Percentiles rank a stretch among this genome's conserved stretches.
These are phyloP conservation scores for Xiphorhynchus erythropygius DNA, from an alignment of 2,797 vertebrate species.

Conservation along the genomic window DNA sequence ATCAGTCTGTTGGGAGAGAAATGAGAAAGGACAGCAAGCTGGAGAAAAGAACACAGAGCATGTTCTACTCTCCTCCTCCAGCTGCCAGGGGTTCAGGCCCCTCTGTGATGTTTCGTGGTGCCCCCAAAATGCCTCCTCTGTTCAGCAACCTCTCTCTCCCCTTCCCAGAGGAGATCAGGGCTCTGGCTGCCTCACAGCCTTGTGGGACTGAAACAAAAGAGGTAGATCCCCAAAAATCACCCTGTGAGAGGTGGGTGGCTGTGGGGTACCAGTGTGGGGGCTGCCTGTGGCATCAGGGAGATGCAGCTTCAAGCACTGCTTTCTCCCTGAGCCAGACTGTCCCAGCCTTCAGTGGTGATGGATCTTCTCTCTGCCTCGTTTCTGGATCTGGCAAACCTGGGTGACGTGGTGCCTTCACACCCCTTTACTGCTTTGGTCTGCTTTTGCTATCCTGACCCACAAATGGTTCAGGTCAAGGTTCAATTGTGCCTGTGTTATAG, in stretches of 20 bases:
- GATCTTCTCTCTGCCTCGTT: not conserved
- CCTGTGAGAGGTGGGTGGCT: not conserved
- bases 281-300: fast-evolving
- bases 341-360: not conserved
- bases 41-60: not conserved
- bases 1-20: not conserved
- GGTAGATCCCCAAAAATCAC: not conserved
- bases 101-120: fast-evolving
- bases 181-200: not conserved
- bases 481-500: fast-evolving
- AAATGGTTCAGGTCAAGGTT: not conserved
- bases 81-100: not conserved
- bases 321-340: not conserved
- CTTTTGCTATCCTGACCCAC: not conserved
- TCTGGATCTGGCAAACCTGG: not conserved
- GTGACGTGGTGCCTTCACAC: not conserved
- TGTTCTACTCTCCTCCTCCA: not conserved
- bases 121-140: not conserved
- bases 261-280: not conserved
- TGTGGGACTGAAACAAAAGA: not conserved
- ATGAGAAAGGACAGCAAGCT: not conserved
- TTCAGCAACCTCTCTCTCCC: not conserved
- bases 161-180: not conserved
- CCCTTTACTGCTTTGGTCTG: fast-evolving
- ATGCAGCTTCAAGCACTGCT: not conserved